Evolutionary conservation across 1,140 invertebrate genomes (phyloP).

Genomic region (Megathymus violae): DNA sequence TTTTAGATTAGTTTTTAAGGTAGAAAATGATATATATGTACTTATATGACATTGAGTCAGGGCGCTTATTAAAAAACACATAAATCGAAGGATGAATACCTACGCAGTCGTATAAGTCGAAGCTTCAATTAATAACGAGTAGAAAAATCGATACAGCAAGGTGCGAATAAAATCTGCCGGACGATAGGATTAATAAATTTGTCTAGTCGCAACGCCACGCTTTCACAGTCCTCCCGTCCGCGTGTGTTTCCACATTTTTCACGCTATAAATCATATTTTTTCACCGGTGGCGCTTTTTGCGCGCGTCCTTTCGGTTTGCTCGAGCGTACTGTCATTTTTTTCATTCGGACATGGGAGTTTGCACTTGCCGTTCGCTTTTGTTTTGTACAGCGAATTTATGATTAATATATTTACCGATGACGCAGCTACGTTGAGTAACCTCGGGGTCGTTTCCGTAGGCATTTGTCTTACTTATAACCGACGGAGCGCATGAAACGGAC

Average conservation of each 20-base stretch:
- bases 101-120: constrained; percentile 36
- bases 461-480: constrained; percentile 43
- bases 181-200: constrained; percentile 80
- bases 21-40: too few species aligned
- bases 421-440: constrained; percentile 48
- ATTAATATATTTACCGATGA: constrained; percentile 60
- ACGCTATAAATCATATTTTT: constrained; percentile 84
- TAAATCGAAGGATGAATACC: constrained; percentile 43
- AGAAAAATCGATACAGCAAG: constrained; percentile 41
- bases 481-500: constrained; percentile 28
- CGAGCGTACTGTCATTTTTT: constrained; percentile 78
- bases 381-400: constrained; percentile 69
- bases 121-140: constrained; percentile 24
- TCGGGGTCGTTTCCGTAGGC: constrained; percentile 36
- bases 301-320: constrained; percentile 75
- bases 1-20: too few species aligned
- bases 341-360: constrained; percentile 73
- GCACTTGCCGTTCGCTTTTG: constrained; percentile 71
- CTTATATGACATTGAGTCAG: neutral
- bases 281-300: constrained; percentile 80
- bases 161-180: constrained; percentile 47
- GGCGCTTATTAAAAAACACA: constrained; percentile 4
- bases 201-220: constrained; percentile 74
- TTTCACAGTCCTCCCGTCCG: constrained; percentile 77
- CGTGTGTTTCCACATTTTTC: constrained; percentile 84